Base-by-base conservation (phyloP, 1,140 invertebrate genomes). In the Nasonia vitripennis region DNA sequence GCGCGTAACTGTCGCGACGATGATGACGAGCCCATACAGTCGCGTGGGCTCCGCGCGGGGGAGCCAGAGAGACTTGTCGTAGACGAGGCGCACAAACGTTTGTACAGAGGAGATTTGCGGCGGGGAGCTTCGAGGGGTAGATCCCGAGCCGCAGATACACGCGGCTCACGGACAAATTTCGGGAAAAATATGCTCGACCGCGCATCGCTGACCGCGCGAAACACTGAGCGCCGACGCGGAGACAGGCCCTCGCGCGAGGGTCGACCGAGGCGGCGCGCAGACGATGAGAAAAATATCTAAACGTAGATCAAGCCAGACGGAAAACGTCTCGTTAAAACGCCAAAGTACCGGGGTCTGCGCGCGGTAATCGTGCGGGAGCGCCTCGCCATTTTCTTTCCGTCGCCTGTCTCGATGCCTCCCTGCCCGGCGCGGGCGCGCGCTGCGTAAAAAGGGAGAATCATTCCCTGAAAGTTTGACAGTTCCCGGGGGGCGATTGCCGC, bases 231-330 rank as follows among this genome's bases (percentile, higher is more conserved):
- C 27, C 27, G 27, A 27, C 0, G 37, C 27, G 41, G n/a, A 37
- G 67, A 62, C 45, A 48, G 51, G 51, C 45, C 34, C 51, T 62
- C n/a, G 20, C 20, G 51, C 48, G 73, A 31, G 73, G 73, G 34
- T 41, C 34, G 78, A 37, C 27, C 27, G 20, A 71, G 3, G 67
- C 11, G 67, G 5, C 5, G 27, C 67, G 9, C 7, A 70, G 75
- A 78, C 92, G 90, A 91, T 91, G 91, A 91, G 91, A 92, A 92
- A 93, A 93, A 92, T 92, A 92, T 93, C 92, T 91, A 88, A 90
- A 92, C 91, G 89, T 90, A 90, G 91, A 92, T 92, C 91, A 93
- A 88, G 83, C 80, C 86, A 89, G 86, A 90, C 88, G 89, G 89
- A 87, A 78, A 78, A 87, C 88, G 89, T 89, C 90, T 91, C 88